Conservation (phyloP, 2,888 invertebrate species). For the Tetragonula carbonaria region DNA sequence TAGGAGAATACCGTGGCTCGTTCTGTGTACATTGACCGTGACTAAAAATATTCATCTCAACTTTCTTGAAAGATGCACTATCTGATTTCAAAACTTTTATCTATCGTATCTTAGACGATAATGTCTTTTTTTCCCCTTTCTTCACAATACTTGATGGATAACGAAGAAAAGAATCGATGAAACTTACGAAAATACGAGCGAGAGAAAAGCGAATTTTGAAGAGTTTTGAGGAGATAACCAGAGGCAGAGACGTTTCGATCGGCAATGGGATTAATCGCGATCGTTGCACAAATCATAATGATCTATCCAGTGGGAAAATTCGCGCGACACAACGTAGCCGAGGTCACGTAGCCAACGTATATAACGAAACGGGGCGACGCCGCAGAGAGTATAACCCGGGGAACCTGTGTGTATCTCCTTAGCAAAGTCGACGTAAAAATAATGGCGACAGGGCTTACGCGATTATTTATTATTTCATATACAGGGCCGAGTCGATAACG, state of each 20-base stretch:
- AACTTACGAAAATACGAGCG: not conserved
- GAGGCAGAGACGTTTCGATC: not conserved
- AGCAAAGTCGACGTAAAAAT: slow-evolving; percentile 77
- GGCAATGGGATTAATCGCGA: slow-evolving; percentile 12
- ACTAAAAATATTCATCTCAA: no score
- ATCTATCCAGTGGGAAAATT: slow-evolving; percentile 59
- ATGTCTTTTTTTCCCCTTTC: no score
- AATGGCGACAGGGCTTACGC: slow-evolving; percentile 77
- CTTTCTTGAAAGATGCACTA: no score
- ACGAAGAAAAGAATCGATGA: not conserved
- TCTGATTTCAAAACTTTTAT: no score
- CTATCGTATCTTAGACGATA: no score
- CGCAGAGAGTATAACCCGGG: slow-evolving; percentile 63
- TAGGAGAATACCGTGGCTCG: not conserved
- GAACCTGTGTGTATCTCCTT: slow-evolving; percentile 72
- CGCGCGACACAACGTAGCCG: slow-evolving; percentile 25
- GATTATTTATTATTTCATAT: slow-evolving; percentile 82
- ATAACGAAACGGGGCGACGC: slow-evolving; percentile 64
- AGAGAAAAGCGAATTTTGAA: not conserved
- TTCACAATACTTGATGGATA: no score
- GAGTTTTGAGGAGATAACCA: not conserved
- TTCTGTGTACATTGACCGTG: not conserved
- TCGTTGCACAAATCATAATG: slow-evolving; percentile 47
- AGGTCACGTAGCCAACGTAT: slow-evolving; percentile 71
- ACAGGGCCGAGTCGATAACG: slow-evolving; percentile 77